Base-by-base conservation (phyloP, 2,797 vertebrate genomes). In the Hafferia zeledoni region DNA sequence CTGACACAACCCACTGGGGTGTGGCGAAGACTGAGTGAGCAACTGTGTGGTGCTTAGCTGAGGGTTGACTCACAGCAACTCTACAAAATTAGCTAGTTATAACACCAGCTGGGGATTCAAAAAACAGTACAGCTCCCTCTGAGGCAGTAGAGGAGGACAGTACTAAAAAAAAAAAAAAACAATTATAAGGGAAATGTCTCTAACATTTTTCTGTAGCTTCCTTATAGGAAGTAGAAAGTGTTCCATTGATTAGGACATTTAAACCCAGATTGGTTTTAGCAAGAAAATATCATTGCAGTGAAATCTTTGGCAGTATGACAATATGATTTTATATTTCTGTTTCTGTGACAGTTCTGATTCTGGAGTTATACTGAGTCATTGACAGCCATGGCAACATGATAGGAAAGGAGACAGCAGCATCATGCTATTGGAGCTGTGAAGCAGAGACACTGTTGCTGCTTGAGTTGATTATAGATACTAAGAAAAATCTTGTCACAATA, bases 271-370 rank as follows among this genome's bases (percentile, higher is more conserved):
- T 65, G 43, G 41, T 12, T 89, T 81, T 84, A 81, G 59, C 49
- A 61, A 83, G 47, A 85, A 91, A 83, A 78, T 78, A 92, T 87
- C 46, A 67, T 53, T 20, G 13, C 61, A 63, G 28, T 80, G 61
- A 93, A 78, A 78, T 88, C 20, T 72, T 87, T 89, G 89, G 56
- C 87, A 88, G 76, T 63, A 72, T 95, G 94, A 92, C 82, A 92
- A 63, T 69, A 86, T 91, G 82, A 92, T 83, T 92, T 95, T 65
- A 71, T 89, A 69, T 90, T 92, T 92, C 46, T 59, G 27, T 65
- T 94, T 71, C 46, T 69, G 35, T 93, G 89, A 88, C 89, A 93
- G 76, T 75, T 93, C 68, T 94, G 93, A 89, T 93, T 89, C 72
- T 92, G 74, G 47, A 75, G 76, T 86, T 92, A 69, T 69, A 33